Base-by-base conservation (phyloP, 53 echinoderm and acorn worm species). In the Holothuria scabra region DNA sequence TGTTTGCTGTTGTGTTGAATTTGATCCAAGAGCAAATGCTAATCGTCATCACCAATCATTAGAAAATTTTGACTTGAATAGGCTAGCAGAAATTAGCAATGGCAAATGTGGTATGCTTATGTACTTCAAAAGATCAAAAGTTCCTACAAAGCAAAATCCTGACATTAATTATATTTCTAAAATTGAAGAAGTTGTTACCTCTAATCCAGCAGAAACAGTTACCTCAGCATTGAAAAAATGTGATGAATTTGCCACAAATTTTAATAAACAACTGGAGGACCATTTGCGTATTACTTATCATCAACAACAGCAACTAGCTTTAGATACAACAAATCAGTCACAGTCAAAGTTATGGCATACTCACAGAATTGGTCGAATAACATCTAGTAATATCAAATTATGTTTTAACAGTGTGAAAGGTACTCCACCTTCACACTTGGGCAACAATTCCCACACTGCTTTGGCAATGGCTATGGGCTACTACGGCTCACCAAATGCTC, bases 31-130 rank as follows among this genome's bases (percentile, higher is more conserved):
- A 21, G n/a, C 66, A 8, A 20, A 23, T 23, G 34, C 49, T 2
- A 38, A 88, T 75, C 75, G 88, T 56, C 33, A 16, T 4, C 16
- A 85, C 4, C 85, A 74, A 30, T 38, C 85, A 59, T 4, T 92
- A 16, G 67, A 46, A 6, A 31, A 33, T 7, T 92, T 89, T 70
- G 60, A 89, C 67, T 32, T 89, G 19, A 89, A 92, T 31, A 46
- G 65, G 28, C 81, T 92, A 28, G 89, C 92, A 23, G 33, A 57
- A 20, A 92, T 92, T 19, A 92, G 86, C 20, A 86, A 89, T 71
- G 89, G 92, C 26, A 86, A 92, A 66, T 89, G 92, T 86, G 89
- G 92, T 9, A 12, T 93, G 56, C 74, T 93, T 16, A 68, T 87
- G 55, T 84, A 93, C 35, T 26, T 18, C 23, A 66, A 85, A 32